phyloP scores from a whole-genome alignment of 2,888 invertebrate species.

The Magallana nippona region DNA sequence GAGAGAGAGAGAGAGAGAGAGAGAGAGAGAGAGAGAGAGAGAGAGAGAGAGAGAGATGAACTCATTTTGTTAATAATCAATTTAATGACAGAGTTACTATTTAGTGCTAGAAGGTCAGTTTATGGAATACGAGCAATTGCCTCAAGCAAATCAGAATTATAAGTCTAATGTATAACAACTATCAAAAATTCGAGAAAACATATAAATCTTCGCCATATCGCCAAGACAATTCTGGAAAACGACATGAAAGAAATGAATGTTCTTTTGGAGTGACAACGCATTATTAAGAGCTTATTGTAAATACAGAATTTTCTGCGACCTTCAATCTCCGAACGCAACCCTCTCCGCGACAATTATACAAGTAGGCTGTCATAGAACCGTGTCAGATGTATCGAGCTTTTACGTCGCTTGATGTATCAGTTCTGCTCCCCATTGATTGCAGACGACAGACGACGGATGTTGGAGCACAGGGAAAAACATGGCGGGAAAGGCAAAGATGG shows the following conservation, averaged over 20 bases:
- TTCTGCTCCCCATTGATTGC: slow-evolving; percentile 2
- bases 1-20: slow-evolving; percentile 46
- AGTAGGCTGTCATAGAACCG: slow-evolving; percentile 8
- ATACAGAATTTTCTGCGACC: not conserved
- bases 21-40: slow-evolving; percentile 23
- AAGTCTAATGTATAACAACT: too few relatives aligned
- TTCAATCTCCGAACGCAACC: not conserved
- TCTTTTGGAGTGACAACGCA: not conserved
- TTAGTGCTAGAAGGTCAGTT: too few relatives aligned
- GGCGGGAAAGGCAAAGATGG: slow-evolving; percentile 24
- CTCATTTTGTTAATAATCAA: too few relatives aligned
- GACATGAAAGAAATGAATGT: not conserved
- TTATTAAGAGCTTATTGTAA: not conserved
- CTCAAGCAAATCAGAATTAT: too few relatives aligned
- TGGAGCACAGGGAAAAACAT: slow-evolving; percentile 11
- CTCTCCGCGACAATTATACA: slow-evolving; percentile 4
- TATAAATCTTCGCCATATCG: too few relatives aligned
- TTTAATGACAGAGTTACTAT: too few relatives aligned
- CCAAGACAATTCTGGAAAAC: too few relatives aligned
- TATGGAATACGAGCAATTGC: too few relatives aligned
- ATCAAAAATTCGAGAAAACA: too few relatives aligned
- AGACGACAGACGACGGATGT: slow-evolving; percentile 26
- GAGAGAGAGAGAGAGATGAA: slow-evolving; percentile 40
- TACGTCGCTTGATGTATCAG: not conserved
- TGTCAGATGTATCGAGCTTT: slow-evolving; percentile 6